Evolutionary conservation across 2,888 invertebrate genomes (phyloP).

Genomic region (Meliscaeva auricollis): DNA sequence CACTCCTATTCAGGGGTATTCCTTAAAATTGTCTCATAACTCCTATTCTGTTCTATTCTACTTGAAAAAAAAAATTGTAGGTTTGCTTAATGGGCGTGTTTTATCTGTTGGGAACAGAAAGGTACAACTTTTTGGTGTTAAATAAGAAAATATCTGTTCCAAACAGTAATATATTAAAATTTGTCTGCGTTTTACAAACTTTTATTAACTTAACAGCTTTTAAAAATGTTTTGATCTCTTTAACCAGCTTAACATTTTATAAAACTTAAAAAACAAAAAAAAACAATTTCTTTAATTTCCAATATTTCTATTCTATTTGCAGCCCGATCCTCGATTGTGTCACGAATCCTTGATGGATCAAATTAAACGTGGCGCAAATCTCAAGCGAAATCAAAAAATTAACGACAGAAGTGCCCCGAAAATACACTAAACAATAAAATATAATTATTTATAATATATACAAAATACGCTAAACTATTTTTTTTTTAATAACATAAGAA

Average conservation of each 20-base stretch:
- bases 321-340: constrained; percentile 91
- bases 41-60: no score
- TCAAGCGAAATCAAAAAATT: constrained; percentile 88
- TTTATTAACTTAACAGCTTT: constrained; percentile 2
- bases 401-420: constrained; percentile 94
- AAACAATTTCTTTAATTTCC: no score
- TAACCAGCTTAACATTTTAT: constrained; percentile 29
- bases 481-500: constrained; percentile 43
- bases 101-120: no score
- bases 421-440: constrained; percentile 87
- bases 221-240: background rate
- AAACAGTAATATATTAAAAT: no score
- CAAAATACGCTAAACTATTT: constrained; percentile 58
- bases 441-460: constrained; percentile 33
- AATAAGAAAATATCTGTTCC: no score
- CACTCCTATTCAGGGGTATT: no score
- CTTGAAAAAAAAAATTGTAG: no score
- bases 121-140: no score
- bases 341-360: constrained; percentile 97
- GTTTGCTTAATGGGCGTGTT: no score
- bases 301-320: constrained; percentile 81
- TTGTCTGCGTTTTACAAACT: background rate
- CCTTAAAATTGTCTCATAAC: no score
- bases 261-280: no score
- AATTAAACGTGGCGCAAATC: constrained; percentile 93